A percentile compares a stretch with the other conserved stretches of the same genome.
These are phyloP conservation scores for Apocheima hispidaria DNA, from an alignment of 2,888 invertebrate genomes.

Conservation along the genomic window DNA sequence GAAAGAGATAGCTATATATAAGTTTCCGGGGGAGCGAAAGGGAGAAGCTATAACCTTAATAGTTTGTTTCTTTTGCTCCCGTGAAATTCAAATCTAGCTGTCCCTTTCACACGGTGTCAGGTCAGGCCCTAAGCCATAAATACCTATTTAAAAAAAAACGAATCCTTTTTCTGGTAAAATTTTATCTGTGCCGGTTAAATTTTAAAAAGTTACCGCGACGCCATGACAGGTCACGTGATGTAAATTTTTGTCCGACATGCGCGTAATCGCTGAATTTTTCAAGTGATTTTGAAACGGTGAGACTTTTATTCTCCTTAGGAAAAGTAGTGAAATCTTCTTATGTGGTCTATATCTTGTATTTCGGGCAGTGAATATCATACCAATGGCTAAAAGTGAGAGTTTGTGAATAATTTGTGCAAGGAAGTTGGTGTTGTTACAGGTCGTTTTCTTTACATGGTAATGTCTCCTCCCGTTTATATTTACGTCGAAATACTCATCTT, in stretches of 20 bases:
- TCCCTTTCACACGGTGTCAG: no score
- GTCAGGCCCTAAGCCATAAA: no score
- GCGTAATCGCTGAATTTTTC: constrained; percentile 75
- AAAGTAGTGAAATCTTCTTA: constrained; percentile 56
- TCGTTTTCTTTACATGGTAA: constrained; percentile 75
- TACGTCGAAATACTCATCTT: constrained; percentile 61
- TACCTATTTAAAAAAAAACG: no score
- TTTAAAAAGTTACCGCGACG: constrained; percentile 56
- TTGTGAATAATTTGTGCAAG: constrained; percentile 52
- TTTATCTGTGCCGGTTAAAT: constrained; percentile 9
- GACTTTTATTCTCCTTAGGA: constrained; percentile 61
- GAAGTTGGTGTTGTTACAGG: constrained; percentile 76
- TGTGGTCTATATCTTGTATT: constrained; percentile 44
- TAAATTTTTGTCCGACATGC: constrained; percentile 85
- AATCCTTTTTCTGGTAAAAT: no score
- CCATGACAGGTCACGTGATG: constrained; percentile 86
- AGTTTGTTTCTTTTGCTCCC: no score
- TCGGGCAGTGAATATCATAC: constrained; percentile 62
- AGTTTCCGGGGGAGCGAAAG: no score
- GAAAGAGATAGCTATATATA: no score
- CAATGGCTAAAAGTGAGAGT: constrained; percentile 46
- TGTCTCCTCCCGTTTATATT: constrained; percentile 64
- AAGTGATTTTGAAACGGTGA: constrained; percentile 79
- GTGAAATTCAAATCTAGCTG: no score
- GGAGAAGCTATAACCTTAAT: no score